phyloP scores from a whole-genome alignment of 1,140 invertebrate species.

The Calephelis virginiensis region DNA sequence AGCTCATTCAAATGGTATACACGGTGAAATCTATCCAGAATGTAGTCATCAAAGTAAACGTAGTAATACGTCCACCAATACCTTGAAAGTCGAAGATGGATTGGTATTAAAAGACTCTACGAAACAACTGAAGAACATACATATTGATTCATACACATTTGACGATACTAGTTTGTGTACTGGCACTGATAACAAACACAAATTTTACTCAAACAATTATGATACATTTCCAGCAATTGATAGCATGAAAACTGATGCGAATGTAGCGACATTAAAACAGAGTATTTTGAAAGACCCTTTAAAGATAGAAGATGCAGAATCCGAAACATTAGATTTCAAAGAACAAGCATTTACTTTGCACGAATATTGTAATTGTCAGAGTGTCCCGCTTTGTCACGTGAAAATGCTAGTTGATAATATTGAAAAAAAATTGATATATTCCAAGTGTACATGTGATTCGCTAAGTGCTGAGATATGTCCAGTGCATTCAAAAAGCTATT shows the following conservation, averaged over 20 bases:
- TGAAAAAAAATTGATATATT: conserved; percentile 50
- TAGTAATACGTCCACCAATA: background rate
- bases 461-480: conserved; percentile 53
- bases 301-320: conserved; percentile 24
- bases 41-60: background rate
- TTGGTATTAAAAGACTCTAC: conserved; percentile 45
- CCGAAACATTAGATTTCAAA: conserved; percentile 29
- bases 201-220: conserved; percentile 29
- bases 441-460: conserved; percentile 61
- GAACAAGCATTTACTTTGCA: conserved; percentile 25
- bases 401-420: conserved; percentile 69
- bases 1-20: background rate
- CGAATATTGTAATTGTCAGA: conserved; percentile 52
- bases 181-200: conserved; percentile 24
- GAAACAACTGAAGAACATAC: conserved; percentile 24
- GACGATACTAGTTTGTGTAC: conserved; percentile 26
- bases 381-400: conserved; percentile 64
- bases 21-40: background rate
- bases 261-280: conserved; percentile 27
- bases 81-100: conserved; percentile 28
- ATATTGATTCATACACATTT: conserved; percentile 34
- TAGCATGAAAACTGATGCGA: background rate
- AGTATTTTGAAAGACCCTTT: conserved; percentile 39
- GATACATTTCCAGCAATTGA: background rate
- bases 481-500: conserved; percentile 41